These are phyloP conservation scores for Fregetta grallaria DNA, from an alignment of 2,113 vertebrate species.

Conservation along the genomic window DNA sequence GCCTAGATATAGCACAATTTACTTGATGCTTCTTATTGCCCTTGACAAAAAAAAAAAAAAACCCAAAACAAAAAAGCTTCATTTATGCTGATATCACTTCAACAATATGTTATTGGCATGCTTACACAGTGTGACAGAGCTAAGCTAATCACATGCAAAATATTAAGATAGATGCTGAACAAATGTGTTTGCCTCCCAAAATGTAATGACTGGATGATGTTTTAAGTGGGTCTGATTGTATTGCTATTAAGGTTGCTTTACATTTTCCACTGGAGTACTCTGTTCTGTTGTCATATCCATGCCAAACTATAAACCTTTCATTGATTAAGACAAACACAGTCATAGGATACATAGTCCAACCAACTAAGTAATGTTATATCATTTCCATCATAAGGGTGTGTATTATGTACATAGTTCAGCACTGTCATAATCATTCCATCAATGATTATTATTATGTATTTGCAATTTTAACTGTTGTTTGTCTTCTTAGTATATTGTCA, in stretches of 20 bases:
- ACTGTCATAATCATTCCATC: not conserved
- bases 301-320: not conserved
- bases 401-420: not conserved
- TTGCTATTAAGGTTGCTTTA: not conserved
- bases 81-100: constrained; percentile 4
- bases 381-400: not conserved
- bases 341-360: not conserved
- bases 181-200: constrained; percentile 27
- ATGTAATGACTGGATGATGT: not conserved
- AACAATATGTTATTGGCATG: constrained; percentile 1
- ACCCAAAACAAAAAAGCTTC: not conserved
- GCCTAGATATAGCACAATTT: not conserved
- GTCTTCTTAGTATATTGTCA: not conserved
- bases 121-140: not conserved
- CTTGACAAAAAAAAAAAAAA: not conserved
- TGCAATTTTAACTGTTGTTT: not conserved
- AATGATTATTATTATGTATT: not conserved
- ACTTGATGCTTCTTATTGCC: not conserved
- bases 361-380: not conserved
- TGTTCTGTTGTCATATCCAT: not conserved
- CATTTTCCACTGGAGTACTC: not conserved
- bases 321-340: not conserved
- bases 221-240: constrained; percentile 27
- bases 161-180: constrained; percentile 18
- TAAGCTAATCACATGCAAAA: constrained; percentile 42